A percentile compares a stretch with the other conserved stretches of the same genome.
These are phyloP conservation scores for Callipepla squamata DNA, from an alignment of 2,113 vertebrate genomes.

Conservation along the genomic window DNA sequence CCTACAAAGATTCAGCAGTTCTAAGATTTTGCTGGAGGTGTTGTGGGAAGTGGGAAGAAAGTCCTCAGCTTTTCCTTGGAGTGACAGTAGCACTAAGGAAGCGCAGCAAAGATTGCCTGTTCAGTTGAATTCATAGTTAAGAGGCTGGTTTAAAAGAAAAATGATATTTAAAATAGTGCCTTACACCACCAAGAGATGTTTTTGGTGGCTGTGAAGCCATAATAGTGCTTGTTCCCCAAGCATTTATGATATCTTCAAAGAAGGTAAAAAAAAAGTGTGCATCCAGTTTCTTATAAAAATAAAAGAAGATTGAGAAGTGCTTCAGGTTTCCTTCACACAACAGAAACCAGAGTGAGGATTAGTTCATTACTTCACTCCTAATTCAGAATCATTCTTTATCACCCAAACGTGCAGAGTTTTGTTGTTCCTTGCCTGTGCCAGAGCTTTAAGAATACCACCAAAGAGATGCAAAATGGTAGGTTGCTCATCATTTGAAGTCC, in stretches of 20 bases:
- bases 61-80: neutral
- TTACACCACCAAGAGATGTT: neutral
- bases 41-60: neutral
- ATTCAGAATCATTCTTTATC: neutral
- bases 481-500: neutral
- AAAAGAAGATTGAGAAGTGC: neutral
- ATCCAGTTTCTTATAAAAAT: neutral
- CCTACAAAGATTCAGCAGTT: neutral
- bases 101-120: neutral
- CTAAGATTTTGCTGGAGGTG: neutral
- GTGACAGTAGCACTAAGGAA: neutral
- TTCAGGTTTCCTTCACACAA: neutral
- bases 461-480: accelerated
- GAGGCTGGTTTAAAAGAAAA: neutral
- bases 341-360: neutral
- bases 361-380: accelerated
- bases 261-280: neutral
- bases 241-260: neutral
- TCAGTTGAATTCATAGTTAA: accelerated
- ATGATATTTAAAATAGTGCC: too few species aligned
- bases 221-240: neutral
- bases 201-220: neutral
- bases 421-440: neutral
- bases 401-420: neutral
- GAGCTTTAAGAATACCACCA: neutral